Conservation (phyloP, 2,797 vertebrate genomes). For the Intellagama lesueurii region DNA sequence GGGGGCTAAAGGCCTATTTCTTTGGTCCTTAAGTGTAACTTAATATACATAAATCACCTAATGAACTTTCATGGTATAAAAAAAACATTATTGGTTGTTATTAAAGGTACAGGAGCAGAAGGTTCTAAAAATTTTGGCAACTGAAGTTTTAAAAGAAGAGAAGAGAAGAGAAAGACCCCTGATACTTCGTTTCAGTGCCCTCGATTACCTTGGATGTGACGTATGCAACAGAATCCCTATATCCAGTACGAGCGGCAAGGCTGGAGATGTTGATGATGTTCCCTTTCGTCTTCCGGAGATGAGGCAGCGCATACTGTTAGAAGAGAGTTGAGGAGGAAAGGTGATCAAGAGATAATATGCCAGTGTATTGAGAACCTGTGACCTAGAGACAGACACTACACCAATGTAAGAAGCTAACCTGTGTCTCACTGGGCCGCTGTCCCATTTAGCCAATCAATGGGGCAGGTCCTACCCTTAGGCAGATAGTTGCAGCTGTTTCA, state of each 20-base stretch:
- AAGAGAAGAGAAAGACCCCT: no score
- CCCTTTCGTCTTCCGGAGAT: conserved; percentile 79
- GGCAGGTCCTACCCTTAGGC: no score
- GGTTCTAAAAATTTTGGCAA: neutral
- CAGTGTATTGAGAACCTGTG: neutral
- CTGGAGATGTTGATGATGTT: conserved; percentile 88
- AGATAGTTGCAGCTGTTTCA: no score
- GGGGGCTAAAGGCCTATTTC: no score
- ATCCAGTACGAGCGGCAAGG: conserved; percentile 81
- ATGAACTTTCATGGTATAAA: neutral
- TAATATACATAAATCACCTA: neutral
- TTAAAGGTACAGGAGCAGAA: neutral
- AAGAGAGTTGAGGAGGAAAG: conserved; percentile 6
- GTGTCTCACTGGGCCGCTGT: no score
- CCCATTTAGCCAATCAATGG: neutral
- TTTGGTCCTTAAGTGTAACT: neutral
- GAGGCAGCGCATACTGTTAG: conserved; percentile 79
- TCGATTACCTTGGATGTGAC: conserved; percentile 85
- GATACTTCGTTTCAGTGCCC: neutral
- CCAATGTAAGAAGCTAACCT: neutral
- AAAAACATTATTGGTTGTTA: neutral
- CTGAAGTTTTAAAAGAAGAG: neutral
- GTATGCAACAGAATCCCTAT: conserved; percentile 81
- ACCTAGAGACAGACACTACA: no score
- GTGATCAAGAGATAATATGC: no score